A percentile compares a stretch with the other conserved stretches of the same genome.
Conservation (phyloP, 35 echinoderm and acorn worm species). For the Lytechinus variegatus region DNA sequence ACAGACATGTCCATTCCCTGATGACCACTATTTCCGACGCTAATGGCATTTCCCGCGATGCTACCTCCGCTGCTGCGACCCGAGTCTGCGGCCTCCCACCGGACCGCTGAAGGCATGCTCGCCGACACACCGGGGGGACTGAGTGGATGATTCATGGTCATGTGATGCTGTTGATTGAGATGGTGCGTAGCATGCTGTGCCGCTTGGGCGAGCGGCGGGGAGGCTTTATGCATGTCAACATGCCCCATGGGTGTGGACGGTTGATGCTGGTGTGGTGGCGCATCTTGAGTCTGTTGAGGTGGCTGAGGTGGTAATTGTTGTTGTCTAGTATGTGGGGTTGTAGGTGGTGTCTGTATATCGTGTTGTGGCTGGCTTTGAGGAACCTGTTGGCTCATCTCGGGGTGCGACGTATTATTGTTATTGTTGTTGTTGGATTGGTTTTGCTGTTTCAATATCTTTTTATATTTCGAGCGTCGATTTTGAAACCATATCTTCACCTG, state of each 20-base stretch:
- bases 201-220: background rate
- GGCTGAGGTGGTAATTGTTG: background rate
- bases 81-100: background rate
- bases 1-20: background rate
- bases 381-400: constrained; percentile 9
- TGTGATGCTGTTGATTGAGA: constrained; percentile 1
- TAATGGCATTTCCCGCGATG: background rate
- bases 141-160: constrained; percentile 35
- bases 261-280: background rate
- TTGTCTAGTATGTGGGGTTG: background rate
- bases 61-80: background rate
- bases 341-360: constrained; percentile 21
- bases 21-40: constrained; percentile 10
- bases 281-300: background rate
- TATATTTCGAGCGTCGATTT: constrained; percentile 91
- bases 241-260: constrained; percentile 34
- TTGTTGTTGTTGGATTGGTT: constrained; percentile 56
- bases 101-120: background rate
- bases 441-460: constrained; percentile 93
- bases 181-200: constrained; percentile 14
- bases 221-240: background rate
- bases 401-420: background rate
- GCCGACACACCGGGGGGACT: background rate
- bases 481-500: constrained; percentile 98
- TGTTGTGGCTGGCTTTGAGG: constrained; percentile 26